Evolutionary conservation across 2,113 vertebrate genomes (phyloP), one percentile per base, ranked within the genome.

Genomic region (Nothobranchius kuhntae): DNA sequence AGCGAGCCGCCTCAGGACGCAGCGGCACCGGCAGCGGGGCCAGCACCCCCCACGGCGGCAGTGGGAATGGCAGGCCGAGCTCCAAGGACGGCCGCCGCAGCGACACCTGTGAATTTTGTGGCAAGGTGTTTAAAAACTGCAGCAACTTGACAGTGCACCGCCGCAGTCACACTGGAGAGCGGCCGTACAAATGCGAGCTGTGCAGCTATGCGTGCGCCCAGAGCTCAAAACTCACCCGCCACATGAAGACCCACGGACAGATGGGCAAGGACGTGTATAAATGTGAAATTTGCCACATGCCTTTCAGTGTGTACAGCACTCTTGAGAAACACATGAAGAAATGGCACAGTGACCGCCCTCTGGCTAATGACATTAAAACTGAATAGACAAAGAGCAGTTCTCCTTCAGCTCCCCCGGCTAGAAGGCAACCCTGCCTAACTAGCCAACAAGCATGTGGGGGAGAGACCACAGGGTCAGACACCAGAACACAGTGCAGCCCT

Each of bases 321-420:
- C 96, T 99, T 94, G 97, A 99, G 94, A 99, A 99, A 96, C 97
- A 99, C 95, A 99, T 99, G 97, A 99, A 99, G 95, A 99, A 98
- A 95, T 99, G 97, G 97, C 97, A 98, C 95, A 98, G 95, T 86
- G 96, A 98, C 91, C 96, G 94, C 92, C 95, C 96, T 92, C 95
- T 98, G 92, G 95, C 95, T 94, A 96, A 95, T 92, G 96, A 98
- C 93, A 98, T 98, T 95, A 98, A 98, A 95, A 96, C 95, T 89
- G 96, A 98, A 95, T 98, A 98, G 94, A 93, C 93, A 92, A 92
- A 93, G 83, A 78, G 81, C 80, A 71, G 80, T 75, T 84, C 82
- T 83, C 79, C 74, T 68, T 88, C 79, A 69, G 74, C 71, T 76
- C 81, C 81, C 71, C 78, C 54, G 85, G 86, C 83, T 82, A 83